These are phyloP conservation scores for Psittacula echo DNA, from an alignment of 2,797 vertebrate genomes.

Conservation along the genomic window DNA sequence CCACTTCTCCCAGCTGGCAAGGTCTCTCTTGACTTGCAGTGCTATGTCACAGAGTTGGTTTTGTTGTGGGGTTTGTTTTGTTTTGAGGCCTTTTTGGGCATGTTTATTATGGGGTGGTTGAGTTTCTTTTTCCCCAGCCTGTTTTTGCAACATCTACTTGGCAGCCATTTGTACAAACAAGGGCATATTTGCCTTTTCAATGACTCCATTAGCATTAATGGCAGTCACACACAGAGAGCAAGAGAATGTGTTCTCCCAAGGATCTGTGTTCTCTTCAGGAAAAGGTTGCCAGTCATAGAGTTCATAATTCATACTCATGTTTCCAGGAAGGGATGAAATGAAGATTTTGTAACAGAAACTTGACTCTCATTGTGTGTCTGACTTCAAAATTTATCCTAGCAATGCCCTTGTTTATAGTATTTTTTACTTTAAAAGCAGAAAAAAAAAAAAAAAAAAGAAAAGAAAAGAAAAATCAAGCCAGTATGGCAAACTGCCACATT, in stretches of 20 bases:
- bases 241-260: conserved; percentile 12
- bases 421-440: neutral
- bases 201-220: conserved; percentile 33
- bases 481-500: neutral
- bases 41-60: neutral
- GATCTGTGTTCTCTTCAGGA: conserved; percentile 12
- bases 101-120: neutral
- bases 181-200: neutral
- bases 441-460: no score
- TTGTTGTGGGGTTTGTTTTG: neutral
- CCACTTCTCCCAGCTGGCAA: neutral
- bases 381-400: neutral
- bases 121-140: neutral
- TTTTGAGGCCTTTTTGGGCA: neutral
- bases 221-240: neutral
- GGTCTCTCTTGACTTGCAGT: neutral
- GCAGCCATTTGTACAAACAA: neutral
- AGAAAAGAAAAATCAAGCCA: neutral
- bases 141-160: conserved; percentile 2
- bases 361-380: neutral
- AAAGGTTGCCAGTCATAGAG: neutral
- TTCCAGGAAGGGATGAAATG: conserved; percentile 33
- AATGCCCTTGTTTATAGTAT: neutral
- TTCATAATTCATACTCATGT: conserved; percentile 4
- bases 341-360: conserved; percentile 38